These are phyloP conservation scores for Eupithecia centaureata DNA, from an alignment of 2,888 invertebrate species.

Conservation along the genomic window DNA sequence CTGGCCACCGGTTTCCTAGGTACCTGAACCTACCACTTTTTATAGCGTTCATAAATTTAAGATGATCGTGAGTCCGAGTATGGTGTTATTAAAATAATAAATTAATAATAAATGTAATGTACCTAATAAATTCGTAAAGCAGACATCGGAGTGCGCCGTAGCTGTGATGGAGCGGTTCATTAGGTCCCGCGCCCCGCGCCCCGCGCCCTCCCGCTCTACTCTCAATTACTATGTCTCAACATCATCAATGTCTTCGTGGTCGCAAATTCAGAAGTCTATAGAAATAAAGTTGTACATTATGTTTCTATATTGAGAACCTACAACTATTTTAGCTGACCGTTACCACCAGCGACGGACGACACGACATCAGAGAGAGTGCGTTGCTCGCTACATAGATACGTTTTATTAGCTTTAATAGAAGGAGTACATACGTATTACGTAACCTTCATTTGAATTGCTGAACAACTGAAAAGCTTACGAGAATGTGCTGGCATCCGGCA, in stretches of 20 bases:
- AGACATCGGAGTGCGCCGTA: not conserved
- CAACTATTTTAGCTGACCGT: too few relatives aligned
- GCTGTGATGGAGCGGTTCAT: not conserved
- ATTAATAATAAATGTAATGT: not conserved
- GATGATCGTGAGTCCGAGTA: not conserved
- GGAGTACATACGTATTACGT: too few relatives aligned
- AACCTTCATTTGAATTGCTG: not conserved
- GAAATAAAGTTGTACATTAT: too few relatives aligned
- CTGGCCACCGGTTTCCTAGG: not conserved
- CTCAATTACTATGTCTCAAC: too few relatives aligned
- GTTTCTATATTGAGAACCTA: too few relatives aligned
- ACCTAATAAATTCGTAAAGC: not conserved
- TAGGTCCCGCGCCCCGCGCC: not conserved
- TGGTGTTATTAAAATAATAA: not conserved
- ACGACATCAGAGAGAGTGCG: too few relatives aligned
- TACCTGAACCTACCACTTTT: slow-evolving; percentile 2
- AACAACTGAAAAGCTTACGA: too few relatives aligned
- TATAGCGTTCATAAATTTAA: not conserved
- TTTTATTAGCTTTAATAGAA: not conserved
- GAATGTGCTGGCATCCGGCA: too few relatives aligned
- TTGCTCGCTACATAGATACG: not conserved
- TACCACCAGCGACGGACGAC: too few relatives aligned
- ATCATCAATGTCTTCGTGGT: too few relatives aligned
- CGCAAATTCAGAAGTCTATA: too few relatives aligned
- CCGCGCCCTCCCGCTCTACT: too few relatives aligned